Percentiles rank a stretch among this genome's conserved stretches.
phyloP scores from a whole-genome alignment of 2,888 invertebrate species.

The Oscheius onirici region DNA sequence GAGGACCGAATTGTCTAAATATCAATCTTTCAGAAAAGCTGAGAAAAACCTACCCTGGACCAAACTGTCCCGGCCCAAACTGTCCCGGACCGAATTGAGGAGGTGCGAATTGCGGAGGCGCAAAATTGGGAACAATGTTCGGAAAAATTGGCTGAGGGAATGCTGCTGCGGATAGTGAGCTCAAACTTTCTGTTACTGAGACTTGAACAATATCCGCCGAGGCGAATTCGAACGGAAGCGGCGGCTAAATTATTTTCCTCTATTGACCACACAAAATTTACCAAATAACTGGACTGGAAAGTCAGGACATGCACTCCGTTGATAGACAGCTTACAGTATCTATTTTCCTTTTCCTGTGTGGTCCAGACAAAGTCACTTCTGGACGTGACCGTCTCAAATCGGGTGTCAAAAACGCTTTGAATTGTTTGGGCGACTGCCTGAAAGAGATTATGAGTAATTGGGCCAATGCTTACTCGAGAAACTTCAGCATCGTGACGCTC shows the following conservation, averaged over 20 bases:
- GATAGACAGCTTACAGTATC: constrained; percentile 2
- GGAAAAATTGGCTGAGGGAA: not conserved
- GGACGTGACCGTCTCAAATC: constrained; percentile 13
- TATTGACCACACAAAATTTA: not conserved
- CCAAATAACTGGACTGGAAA: constrained; percentile 4
- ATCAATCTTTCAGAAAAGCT: no score
- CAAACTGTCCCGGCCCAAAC: constrained; percentile 1
- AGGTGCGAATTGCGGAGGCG: not conserved
- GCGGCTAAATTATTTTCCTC: not conserved
- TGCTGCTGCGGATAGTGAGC: not conserved
- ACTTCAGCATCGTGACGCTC: not conserved
- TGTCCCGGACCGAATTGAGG: not conserved
- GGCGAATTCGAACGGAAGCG: not conserved
- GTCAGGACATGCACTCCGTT: constrained; percentile 3
- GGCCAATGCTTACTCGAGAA: not conserved
- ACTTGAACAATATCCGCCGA: constrained; percentile 1
- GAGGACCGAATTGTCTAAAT: no score
- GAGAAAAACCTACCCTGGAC: not conserved
- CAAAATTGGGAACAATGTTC: not conserved
- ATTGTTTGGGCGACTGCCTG: not conserved
- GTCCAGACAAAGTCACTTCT: constrained; percentile 9
- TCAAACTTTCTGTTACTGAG: not conserved
- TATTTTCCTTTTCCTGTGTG: not conserved
- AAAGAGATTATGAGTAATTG: not conserved
- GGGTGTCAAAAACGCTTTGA: not conserved